A percentile compares a stretch with the other conserved stretches of the same genome.
These are phyloP conservation scores for Naja naja DNA, from an alignment of 2,113 vertebrate species.

Conservation along the genomic window DNA sequence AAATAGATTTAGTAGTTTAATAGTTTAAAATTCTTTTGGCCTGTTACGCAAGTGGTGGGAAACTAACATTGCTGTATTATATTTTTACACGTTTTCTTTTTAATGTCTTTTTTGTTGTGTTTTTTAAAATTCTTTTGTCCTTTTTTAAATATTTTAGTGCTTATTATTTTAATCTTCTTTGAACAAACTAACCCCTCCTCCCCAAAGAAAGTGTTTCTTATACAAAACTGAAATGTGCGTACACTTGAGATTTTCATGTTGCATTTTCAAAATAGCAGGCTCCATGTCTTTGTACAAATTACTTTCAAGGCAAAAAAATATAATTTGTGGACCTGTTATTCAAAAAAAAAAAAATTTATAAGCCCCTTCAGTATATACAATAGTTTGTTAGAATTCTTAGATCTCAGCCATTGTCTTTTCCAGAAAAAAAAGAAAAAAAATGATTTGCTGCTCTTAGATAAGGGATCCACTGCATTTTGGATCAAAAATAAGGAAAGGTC, in stretches of 20 bases:
- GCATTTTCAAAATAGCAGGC: not conserved
- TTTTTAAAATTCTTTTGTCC: not conserved
- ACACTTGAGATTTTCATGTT: not conserved
- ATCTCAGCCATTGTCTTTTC: not conserved
- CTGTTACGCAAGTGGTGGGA: not conserved
- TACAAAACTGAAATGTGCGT: not conserved
- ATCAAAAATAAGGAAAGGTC: not conserved
- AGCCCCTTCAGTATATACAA: not conserved
- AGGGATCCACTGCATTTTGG: not conserved
- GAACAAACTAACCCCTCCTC: not conserved
- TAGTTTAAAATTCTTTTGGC: not conserved
- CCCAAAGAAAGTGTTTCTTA: not conserved
- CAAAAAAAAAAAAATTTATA: not conserved
- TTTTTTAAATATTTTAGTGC: not conserved
- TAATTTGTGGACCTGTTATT: not conserved
- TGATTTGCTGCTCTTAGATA: not conserved
- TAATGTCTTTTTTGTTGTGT: not conserved
- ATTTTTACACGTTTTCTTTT: not conserved
- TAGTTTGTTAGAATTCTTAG: not conserved
- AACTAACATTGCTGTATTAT: not conserved
- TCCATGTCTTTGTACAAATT: not conserved
- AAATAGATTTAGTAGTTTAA: not conserved
- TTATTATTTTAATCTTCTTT: not conserved
- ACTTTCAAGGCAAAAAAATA: not conserved
- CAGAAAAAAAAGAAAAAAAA: not conserved